Evolutionary conservation across 2,888 invertebrate genomes (phyloP).

Genomic region (Argynnis bischoffii): DNA sequence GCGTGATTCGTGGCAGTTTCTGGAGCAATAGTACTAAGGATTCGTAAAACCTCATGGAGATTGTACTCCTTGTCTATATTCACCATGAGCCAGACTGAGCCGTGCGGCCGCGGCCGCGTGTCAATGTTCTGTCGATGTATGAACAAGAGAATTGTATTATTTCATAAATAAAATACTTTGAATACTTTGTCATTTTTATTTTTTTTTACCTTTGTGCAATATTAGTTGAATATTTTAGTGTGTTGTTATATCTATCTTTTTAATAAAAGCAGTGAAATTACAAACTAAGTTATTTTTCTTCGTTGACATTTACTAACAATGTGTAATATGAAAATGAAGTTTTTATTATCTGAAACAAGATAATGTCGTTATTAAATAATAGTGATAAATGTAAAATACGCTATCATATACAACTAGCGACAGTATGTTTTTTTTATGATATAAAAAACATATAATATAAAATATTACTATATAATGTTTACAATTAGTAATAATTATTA

Average conservation of each 20-base stretch:
- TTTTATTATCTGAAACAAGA: constrained; percentile 69
- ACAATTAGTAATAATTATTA: too few relatives aligned
- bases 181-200: constrained; percentile 50
- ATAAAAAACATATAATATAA: too few relatives aligned
- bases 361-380: too few relatives aligned
- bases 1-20: too few relatives aligned
- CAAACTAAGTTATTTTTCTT: constrained; percentile 44
- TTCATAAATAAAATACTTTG: constrained; percentile 79
- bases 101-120: constrained; percentile 56
- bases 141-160: constrained; percentile 78
- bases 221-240: background rate
- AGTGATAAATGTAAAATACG: too few relatives aligned
- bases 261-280: background rate
- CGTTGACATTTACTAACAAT: constrained; percentile 69
- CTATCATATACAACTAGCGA: too few relatives aligned
- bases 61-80: too few relatives aligned
- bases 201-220: constrained; percentile 6
- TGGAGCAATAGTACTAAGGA: too few relatives aligned
- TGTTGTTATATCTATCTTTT: background rate
- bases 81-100: constrained; percentile 54
- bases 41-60: too few relatives aligned
- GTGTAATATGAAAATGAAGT: constrained; percentile 77
- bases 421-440: too few relatives aligned
- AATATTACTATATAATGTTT: too few relatives aligned
- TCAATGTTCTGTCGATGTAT: constrained; percentile 70